Percentiles rank a stretch among this genome's conserved stretches.
Conservation (phyloP, 2,797 vertebrate genomes). For the Podargus strigoides region DNA sequence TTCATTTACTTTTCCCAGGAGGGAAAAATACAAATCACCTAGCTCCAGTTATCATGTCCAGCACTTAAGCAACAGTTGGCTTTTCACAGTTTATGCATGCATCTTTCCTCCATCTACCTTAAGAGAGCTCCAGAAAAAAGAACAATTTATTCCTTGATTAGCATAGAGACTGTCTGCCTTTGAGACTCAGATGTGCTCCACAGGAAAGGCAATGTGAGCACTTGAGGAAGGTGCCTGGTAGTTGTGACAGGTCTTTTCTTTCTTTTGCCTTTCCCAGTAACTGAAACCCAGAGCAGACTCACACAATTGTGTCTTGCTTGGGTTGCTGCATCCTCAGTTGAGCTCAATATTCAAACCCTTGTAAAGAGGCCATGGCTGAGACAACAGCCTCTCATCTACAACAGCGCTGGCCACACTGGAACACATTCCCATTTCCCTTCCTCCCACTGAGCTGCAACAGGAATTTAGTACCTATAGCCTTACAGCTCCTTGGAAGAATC, state of each 20-base stretch:
- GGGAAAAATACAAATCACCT: not conserved
- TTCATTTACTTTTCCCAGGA: not conserved
- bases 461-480: not conserved
- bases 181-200: not conserved
- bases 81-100: not conserved
- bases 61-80: not conserved
- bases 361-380: not conserved
- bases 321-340: not conserved
- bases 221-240: not conserved
- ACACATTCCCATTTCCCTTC: not conserved
- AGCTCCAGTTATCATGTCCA: not conserved
- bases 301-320: not conserved
- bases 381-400: not conserved
- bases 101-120: not conserved
- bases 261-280: not conserved
- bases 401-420: not conserved
- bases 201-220: not conserved
- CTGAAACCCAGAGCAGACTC: not conserved
- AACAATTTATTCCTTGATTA: not conserved
- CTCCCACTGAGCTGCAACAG: not conserved
- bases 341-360: not conserved
- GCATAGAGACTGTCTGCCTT: not conserved
- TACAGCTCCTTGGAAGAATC: not conserved
- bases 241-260: not conserved
- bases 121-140: not conserved